Percentiles rank a stretch among this genome's conserved stretches.
Conservation (phyloP, 2,113 vertebrate genomes). For the Scortum barcoo region DNA sequence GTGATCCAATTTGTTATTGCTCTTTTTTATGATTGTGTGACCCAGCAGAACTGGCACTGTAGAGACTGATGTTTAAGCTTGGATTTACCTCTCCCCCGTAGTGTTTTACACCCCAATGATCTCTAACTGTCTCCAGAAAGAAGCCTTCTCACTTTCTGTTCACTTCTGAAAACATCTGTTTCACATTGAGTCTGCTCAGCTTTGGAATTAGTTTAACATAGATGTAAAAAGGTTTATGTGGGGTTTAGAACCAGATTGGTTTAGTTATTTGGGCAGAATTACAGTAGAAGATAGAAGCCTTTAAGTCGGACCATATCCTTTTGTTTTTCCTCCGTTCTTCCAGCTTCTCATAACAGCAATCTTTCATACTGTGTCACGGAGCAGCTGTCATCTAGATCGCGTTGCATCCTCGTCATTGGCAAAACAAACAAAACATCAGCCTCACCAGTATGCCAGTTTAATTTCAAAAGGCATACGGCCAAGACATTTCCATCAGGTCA, state of each 20-base stretch:
- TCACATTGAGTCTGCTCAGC: slow-evolving; percentile 67
- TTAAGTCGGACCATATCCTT: slow-evolving; percentile 51
- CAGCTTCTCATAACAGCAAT: slow-evolving; percentile 49
- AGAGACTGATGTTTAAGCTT: slow-evolving; percentile 61
- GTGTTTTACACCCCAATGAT: slow-evolving; percentile 72
- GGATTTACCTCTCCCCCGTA: slow-evolving; percentile 69
- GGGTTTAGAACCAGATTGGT: slow-evolving; percentile 68
- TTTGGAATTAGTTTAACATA: slow-evolving; percentile 72
- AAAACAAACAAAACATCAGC: slow-evolving; percentile 53
- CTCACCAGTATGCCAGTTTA: slow-evolving; percentile 50
- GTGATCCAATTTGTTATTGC: slow-evolving; percentile 53
- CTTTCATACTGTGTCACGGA: slow-evolving; percentile 48
- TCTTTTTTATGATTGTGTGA: slow-evolving; percentile 64
- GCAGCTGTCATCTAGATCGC: slow-evolving; percentile 31
- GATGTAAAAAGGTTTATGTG: slow-evolving; percentile 70
- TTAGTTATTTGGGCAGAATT: slow-evolving; percentile 65
- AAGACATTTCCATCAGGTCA: slow-evolving; percentile 69
- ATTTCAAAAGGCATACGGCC: slow-evolving; percentile 53
- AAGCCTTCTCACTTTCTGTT: slow-evolving; percentile 50
- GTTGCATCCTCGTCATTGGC: slow-evolving; percentile 48
- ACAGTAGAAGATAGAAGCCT: slow-evolving; percentile 57
- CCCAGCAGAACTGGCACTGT: slow-evolving; percentile 49
- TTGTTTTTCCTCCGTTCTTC: slow-evolving; percentile 47
- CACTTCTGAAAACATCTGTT: slow-evolving; percentile 73
- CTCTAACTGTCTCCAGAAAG: slow-evolving; percentile 67